These are phyloP conservation scores for Acanthis flammea DNA, from an alignment of 2,797 vertebrate genomes.

Conservation along the genomic window DNA sequence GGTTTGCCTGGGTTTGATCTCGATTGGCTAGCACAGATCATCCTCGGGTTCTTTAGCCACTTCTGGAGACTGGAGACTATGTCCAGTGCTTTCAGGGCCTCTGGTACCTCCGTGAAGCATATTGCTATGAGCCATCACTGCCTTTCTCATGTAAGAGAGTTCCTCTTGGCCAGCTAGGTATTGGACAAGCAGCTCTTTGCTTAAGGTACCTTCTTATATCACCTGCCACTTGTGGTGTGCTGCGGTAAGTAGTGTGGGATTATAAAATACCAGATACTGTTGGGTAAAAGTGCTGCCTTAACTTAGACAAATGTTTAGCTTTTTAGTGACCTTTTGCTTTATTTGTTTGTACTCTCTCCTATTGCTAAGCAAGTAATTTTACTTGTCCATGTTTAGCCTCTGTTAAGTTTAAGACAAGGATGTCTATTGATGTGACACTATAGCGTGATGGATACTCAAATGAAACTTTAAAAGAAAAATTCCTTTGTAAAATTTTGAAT, in stretches of 20 bases:
- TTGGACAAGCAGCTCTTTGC: conserved; percentile 95
- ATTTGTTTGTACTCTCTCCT: conserved; percentile 39
- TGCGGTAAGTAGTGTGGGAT: conserved; percentile 74
- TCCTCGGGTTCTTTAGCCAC: conserved; percentile 86
- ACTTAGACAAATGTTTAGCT: conserved; percentile 22
- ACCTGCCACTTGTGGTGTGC: conserved; percentile 65
- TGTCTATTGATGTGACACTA: neutral
- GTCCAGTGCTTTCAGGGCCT: conserved; percentile 78
- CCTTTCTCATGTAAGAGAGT: conserved; percentile 78
- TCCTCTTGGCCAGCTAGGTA: conserved; percentile 96
- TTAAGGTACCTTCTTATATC: conserved; percentile 82
- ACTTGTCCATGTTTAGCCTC: neutral
- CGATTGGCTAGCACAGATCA: conserved; percentile 96
- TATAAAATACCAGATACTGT: conserved; percentile 66
- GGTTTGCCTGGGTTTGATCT: conserved; percentile 85
- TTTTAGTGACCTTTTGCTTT: conserved; percentile 39
- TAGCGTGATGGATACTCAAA: neutral
- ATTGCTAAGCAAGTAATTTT: neutral
- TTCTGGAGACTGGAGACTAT: conserved; percentile 76
- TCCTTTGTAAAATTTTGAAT: neutral
- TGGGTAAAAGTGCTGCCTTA: conserved; percentile 50
- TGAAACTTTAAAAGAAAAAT: neutral
- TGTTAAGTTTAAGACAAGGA: conserved; percentile 26
- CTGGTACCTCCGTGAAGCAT: conserved; percentile 72
- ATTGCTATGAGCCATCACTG: conserved; percentile 73